Evolutionary conservation across 1,140 invertebrate species (phyloP).

Genomic region (Drosophila hydei): DNA sequence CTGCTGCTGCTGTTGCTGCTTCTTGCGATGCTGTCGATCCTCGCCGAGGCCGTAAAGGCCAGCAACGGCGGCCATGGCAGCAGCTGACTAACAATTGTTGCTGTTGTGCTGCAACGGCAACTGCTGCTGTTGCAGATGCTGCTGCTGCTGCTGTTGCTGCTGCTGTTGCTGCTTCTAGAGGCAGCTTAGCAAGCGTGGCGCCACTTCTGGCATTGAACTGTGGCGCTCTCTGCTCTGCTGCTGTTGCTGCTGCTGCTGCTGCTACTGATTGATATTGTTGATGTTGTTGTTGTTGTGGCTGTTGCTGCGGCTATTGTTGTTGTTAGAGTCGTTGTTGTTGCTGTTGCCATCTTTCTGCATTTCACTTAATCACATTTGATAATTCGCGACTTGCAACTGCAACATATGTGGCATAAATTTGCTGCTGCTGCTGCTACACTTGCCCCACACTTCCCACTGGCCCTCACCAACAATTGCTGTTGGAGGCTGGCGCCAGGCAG

Average conservation of each 20-base stretch:
- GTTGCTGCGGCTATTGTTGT: conserved; percentile 5
- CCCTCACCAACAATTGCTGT: background rate
- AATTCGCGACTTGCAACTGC: conserved; percentile 25
- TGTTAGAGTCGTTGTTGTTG: conserved; percentile 17
- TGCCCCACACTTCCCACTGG: background rate
- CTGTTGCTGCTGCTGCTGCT: conserved; percentile 1
- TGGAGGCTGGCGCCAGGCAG: conserved; percentile 19
- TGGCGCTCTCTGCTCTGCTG: conserved; percentile 20
- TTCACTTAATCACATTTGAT: conserved; percentile 27
- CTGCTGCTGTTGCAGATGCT: conserved; percentile 3
- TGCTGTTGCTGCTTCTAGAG: conserved; percentile 5
- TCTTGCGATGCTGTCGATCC: conserved; percentile 83
- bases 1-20: conserved; percentile 81
- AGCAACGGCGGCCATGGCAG: conserved; percentile 80
- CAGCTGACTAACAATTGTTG: conserved; percentile 15
- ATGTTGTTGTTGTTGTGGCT: conserved; percentile 2
- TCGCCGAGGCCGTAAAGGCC: conserved; percentile 83
- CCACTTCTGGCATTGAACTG: conserved; percentile 40
- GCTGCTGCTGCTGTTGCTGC: conserved; percentile 22
- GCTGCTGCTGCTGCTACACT: background rate
- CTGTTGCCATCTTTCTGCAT: conserved; percentile 34
- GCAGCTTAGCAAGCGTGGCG: conserved; percentile 27
- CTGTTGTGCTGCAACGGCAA: conserved; percentile 7
- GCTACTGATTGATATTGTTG: conserved; percentile 1
- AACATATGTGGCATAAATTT: conserved; percentile 15